Evolutionary conservation across 1,140 invertebrate genomes (phyloP), one percentile per base, ranked within the genome.

Genomic region (Cyrtorhinus lividipennis): DNA sequence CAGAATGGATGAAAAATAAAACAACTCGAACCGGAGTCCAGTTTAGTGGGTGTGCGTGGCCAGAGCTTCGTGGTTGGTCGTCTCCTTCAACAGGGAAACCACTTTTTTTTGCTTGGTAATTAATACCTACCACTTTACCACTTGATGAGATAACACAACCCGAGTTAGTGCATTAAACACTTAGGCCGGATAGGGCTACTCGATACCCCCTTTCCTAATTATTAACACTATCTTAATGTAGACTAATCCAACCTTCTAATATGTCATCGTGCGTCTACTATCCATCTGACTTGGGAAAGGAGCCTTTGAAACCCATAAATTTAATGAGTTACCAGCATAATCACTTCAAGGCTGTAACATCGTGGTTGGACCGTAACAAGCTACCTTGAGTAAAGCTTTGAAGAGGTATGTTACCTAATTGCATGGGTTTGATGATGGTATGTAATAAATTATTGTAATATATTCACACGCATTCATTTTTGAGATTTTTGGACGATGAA

Each of bases 41-140:
- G 48, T 53, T 53, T 53, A 53, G 48, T 53, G 48, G 48, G 48
- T 53, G 48, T 53, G 18, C 5, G 30, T 53, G 48, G 48, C 10
- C 12, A 5, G 5, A 20, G 20, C 48, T 10, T 13, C 48, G 48
- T 20, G 48, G 48, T 53, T 53, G 48, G 48, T 53, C 48, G 20
- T 15, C 12, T 53, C 20, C 48, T 12, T 53, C 48, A 53, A 53
- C 48, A 53, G 20, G 48, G 48, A 53, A 53, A 53, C 48, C 48
- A 22, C 48, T n/a, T n/a, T 44, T 53, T 53, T 53, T 53, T 53
- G 48, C 48, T 20, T 20, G 48, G 48, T 53, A 53, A 53, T 53
- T 53, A 53, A 53, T 53, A 53, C 48, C 48, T 53, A 53, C 48
- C 48, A 53, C 48, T 53, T 53, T 53, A 53, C 48, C 48, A 53